These are phyloP conservation scores for Meandrina meandrites DNA, from an alignment of 92 coral and sea anemone genomes.

Conservation along the genomic window DNA sequence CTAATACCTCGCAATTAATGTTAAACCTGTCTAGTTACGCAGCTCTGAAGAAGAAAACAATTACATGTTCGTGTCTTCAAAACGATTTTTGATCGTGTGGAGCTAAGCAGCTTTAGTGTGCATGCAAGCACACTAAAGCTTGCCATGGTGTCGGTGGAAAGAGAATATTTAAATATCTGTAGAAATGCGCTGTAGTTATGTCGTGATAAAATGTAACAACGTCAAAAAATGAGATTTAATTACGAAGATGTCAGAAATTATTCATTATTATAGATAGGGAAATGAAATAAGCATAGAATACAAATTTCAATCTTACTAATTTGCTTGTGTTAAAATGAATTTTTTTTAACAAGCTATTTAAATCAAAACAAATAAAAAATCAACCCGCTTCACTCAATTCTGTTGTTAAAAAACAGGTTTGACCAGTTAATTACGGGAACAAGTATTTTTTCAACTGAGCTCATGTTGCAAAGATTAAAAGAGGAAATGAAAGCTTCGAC, in stretches of 20 bases:
- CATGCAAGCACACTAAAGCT: not conserved
- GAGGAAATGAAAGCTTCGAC: no score
- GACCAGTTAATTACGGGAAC: not conserved
- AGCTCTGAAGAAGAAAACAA: not conserved
- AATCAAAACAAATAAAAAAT: not conserved
- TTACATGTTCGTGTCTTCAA: no score
- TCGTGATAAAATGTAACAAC: not conserved
- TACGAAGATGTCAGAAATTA: not conserved
- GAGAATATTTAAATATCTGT: no score
- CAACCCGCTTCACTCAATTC: not conserved
- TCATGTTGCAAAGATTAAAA: no score
- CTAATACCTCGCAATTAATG: not conserved
- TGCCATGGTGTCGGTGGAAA: no score
- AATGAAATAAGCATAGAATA: not conserved
- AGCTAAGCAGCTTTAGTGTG: not conserved
- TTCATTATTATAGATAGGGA: not conserved
- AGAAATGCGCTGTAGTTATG: not conserved
- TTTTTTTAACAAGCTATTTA: not conserved
- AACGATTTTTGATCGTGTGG: not conserved
- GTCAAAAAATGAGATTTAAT: not conserved
- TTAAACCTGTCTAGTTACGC: not conserved
- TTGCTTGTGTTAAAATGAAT: not conserved
- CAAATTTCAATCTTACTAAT: not conserved
- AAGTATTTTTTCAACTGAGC: not conserved
- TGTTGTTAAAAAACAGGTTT: no score